Base-by-base conservation (phyloP, 2,888 invertebrate genomes). In the Amblyjoppa proteus region DNA sequence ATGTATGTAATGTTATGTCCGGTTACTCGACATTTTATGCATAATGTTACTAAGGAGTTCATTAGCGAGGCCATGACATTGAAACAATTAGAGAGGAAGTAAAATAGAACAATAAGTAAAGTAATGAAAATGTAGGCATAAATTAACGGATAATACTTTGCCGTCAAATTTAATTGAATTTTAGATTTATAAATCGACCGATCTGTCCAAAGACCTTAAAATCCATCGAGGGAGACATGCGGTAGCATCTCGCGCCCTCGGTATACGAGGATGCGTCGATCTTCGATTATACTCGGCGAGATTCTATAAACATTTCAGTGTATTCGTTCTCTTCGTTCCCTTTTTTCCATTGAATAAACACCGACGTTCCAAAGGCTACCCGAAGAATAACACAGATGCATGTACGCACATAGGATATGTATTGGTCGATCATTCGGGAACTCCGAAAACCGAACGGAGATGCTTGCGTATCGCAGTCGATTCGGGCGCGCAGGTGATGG, bases 231-330 rank as follows among this genome's bases (percentile, higher is more conserved):
- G 45, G 45, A 38, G 73, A 74, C 49, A 61, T 69, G 74, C 74
- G 51, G 79, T 69, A 83, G 74, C 74, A 74, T 83, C 83, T 74
- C 69, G 69, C 78, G 31, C 61, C 83, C 68, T 51, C 58, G 11
- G 7, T 58, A 78, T 73, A 73, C 66, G 78, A 58, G 71, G 49
- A 66, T 49, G 56, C 68, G 71, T 73, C 71, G 49, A 66, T 77
- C 73, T 28, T 13, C 25, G 11, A 64, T 75, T 81, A 61, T 76
- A 70, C 53, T 81, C 2, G 34, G 61, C 74, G 74, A 69, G 73
- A 74, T 69, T 79, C 78, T 70, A 83, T 79, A 79, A 83, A 83
- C 78, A 83, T 83, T 79, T 83, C 74, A 61, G 79, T 61, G 69
- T 73, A 71, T 64, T 51, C 66, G 73, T 64, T 74, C 79, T 53